Conservation (phyloP, 2,797 vertebrate genomes). For the Sardinella longiceps region DNA sequence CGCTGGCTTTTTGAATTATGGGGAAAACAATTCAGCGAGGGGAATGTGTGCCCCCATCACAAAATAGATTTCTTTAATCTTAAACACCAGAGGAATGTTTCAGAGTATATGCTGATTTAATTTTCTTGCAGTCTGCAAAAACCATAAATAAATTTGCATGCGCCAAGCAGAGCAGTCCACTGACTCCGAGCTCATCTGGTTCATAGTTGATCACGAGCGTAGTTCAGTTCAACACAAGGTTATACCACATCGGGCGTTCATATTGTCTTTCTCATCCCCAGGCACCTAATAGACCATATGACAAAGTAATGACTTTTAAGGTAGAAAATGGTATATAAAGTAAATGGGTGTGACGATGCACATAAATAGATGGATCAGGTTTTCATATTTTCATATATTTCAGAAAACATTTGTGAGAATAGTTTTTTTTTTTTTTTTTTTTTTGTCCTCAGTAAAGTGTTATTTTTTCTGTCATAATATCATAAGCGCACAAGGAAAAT, state of each 20-base stretch:
- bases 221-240: slow-evolving; percentile 67
- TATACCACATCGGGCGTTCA: slow-evolving; percentile 45
- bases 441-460: slow-evolving; percentile 23
- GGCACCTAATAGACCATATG: slow-evolving; percentile 49
- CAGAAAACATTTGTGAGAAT: slow-evolving; percentile 31
- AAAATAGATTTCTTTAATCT: slow-evolving; percentile 73
- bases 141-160: slow-evolving; percentile 75
- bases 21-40: slow-evolving; percentile 69
- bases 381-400: slow-evolving; percentile 53
- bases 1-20: slow-evolving; percentile 46
- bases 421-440: slow-evolving; percentile 45
- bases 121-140: slow-evolving; percentile 64
- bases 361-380: slow-evolving; percentile 46
- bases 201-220: slow-evolving; percentile 54
- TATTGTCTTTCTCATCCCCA: slow-evolving; percentile 39
- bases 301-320: slow-evolving; percentile 54
- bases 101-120: slow-evolving; percentile 75
- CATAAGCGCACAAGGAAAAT: slow-evolving; percentile 12
- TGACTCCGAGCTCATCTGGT: slow-evolving; percentile 69
- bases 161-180: slow-evolving; percentile 62
- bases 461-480: slow-evolving; percentile 35
- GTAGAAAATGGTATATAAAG: slow-evolving; percentile 56
- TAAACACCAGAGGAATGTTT: slow-evolving; percentile 64
- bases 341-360: slow-evolving; percentile 51
- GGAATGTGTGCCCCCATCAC: slow-evolving; percentile 64